Base-by-base conservation (phyloP, 2,888 invertebrate species). In the Nomada hirtipes region DNA sequence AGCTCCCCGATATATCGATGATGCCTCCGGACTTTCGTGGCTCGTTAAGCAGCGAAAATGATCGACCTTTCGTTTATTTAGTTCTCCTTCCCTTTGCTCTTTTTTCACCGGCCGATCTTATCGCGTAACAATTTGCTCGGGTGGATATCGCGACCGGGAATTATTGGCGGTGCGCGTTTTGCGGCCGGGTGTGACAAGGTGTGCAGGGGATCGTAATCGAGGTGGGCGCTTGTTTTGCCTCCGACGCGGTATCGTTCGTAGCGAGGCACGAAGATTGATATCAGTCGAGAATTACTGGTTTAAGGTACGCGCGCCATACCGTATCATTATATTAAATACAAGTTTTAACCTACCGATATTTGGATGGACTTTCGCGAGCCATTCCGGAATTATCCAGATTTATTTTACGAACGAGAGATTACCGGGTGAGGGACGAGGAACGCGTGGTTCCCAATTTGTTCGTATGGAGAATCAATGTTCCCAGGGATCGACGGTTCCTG, bases 71-170 rank as follows among this genome's bases (percentile, higher is more conserved):
- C 15, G 11, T 9, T 18, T 18, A 26, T 50, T 20, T 52, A 29
- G 4, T 13, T 13, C 29, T 29, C 10, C 2, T 0, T 1, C 61
- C 42, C 20, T 13, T 20, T 20, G 11, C 2, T 11, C 9, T 9
- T 23, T 23, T 36, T 44, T 63, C 7, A 2, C 23, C 13, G 11
- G 29, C 2, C 23, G 72, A 80, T 80, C 55, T 63, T 71, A 78
- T 78, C 79, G 78, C 7, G 61, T n/a, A 78, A 61, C 78, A 78
- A 80, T 80, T 80, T 80, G 72, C 78, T 79, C 53, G 67, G 55
- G 47, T 29, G 60, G 61, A 26, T 59, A 65, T 55, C 60, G 42
- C 20, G 64, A 57, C 57, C 36, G 36, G 60, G 59, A 77, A 55
- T 73, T 77, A 79, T 67, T 53, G 26, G n/a, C 53, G 15, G 3